Conservation (phyloP, 2,797 vertebrate genomes). For the Argyrosomus regius region DNA sequence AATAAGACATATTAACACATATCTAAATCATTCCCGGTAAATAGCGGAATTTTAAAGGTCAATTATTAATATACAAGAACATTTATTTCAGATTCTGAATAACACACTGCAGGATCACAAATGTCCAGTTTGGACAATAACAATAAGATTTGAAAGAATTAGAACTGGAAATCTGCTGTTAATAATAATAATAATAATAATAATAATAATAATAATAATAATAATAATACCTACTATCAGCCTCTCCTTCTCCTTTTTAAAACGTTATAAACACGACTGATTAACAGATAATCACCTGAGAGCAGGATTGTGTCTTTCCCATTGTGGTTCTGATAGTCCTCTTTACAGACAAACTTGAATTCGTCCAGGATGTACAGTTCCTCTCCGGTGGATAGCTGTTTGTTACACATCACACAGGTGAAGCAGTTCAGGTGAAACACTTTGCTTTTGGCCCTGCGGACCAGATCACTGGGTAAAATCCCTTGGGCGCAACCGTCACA, state of each 20-base stretch:
- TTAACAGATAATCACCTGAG: constrained; percentile 84
- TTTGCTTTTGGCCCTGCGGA: constrained; percentile 94
- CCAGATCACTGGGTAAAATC: constrained; percentile 95
- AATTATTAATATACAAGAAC: no score
- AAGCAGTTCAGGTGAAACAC: constrained; percentile 98
- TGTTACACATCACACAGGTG: constrained; percentile 97
- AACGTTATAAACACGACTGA: neutral
- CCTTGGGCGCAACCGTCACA: constrained; percentile 94
- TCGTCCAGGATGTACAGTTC: constrained; percentile 97
- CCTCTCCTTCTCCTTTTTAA: no score
- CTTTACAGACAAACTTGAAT: constrained; percentile 96
- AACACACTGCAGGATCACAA: neutral
- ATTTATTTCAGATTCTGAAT: neutral
- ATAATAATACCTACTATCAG: neutral
- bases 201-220: constrained; percentile 13
- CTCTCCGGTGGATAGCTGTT: constrained; percentile 96
- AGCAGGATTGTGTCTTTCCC: constrained; percentile 93
- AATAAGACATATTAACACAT: neutral
- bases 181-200: neutral
- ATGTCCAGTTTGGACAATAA: neutral
- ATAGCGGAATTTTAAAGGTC: neutral
- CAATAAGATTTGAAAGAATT: no score
- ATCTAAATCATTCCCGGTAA: neutral
- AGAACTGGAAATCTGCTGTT: neutral
- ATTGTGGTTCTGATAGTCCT: constrained; percentile 92